Evolutionary conservation across 1,140 invertebrate genomes (phyloP).

Genomic region (Aphaenogaster ashmeadi): DNA sequence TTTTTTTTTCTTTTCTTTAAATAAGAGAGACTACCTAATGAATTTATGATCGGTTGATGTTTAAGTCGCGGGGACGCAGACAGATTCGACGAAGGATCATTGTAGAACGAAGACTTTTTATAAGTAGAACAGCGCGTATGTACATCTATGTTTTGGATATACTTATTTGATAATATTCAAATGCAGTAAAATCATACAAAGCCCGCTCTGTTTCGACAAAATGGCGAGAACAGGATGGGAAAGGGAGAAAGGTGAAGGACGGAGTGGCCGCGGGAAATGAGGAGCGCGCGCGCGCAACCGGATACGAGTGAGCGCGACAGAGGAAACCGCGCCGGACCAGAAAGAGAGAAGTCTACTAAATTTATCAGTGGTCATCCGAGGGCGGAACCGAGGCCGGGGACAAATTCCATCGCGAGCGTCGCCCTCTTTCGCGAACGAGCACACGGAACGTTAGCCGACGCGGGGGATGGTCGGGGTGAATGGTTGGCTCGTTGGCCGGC

Average conservation of each 20-base stretch:
- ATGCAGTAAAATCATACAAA: not conserved
- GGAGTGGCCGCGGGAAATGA: not conserved
- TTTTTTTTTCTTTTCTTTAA: not conserved
- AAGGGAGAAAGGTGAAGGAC: conserved; percentile 17
- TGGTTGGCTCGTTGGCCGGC: conserved; percentile 64
- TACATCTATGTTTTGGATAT: not conserved
- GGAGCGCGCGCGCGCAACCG: conserved; percentile 44
- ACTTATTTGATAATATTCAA: conserved; percentile 29
- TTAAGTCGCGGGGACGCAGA: not conserved
- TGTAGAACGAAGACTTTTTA: not conserved
- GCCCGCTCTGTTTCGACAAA: conserved; percentile 47
- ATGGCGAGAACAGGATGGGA: conserved; percentile 42
- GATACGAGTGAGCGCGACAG: conserved; percentile 21
- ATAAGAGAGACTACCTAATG: not conserved
- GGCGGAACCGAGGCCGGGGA: conserved; percentile 79
- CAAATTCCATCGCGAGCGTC: conserved; percentile 83
- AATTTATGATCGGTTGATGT: not conserved
- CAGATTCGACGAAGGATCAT: not conserved
- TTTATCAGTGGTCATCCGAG: conserved; percentile 84
- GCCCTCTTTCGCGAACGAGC: conserved; percentile 77
- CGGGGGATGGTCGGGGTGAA: conserved; percentile 47
- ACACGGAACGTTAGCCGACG: conserved; percentile 60
- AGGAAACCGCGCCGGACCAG: conserved; percentile 14
- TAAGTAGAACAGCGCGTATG: not conserved
- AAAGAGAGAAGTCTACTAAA: conserved; percentile 80